Evolutionary conservation across 2,797 vertebrate genomes (phyloP), one percentile per base, ranked within the genome.

Genomic region (Poeciliopsis turneri): DNA sequence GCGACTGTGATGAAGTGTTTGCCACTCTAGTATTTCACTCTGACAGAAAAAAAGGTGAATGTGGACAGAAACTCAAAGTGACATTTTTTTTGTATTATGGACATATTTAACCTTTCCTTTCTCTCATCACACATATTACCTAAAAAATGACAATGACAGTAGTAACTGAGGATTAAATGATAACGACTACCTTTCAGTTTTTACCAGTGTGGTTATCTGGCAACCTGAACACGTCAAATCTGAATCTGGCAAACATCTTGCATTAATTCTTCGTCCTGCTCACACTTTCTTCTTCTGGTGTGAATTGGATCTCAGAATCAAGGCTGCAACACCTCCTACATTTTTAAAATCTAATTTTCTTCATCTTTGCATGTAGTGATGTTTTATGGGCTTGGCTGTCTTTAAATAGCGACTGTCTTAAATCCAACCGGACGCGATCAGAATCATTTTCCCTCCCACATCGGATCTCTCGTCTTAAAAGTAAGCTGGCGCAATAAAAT

Each of bases 361-460:
- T 70, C 25, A 3, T 77, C 18, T 16, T 2, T 61, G 61, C 53
- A 72, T 45, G 16, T 75, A 18, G 72, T 74, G 13, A 51, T 25
- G 23, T 41, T 68, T 51, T 55, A 45, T n/a, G 49, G 68, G 39
- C 66, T 68, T 36, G 12, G 72, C 36, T 39, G 49, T 71, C 33
- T 55, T 72, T 25, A 55, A 76, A 76, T 82, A 75, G 61, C 0
- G 13, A 28, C 45, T 1, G 51, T 76, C 75, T 73, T 20, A 57
- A 80, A 77, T 80, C 72, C 61, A 36, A 28, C 15, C 45, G 2
- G 78, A 85, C 78, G 53, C 1, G 12, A 86, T 83, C 72, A 61
- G 43, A 82, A 69, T 70, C 36, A 78, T 87, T 90, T 90, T 77
- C 76, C 86, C 79, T 78, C 68, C 72, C 23, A 78, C 74, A 23